phyloP scores from a whole-genome alignment of 2,888 invertebrate species.

The Heliconius cydno region DNA sequence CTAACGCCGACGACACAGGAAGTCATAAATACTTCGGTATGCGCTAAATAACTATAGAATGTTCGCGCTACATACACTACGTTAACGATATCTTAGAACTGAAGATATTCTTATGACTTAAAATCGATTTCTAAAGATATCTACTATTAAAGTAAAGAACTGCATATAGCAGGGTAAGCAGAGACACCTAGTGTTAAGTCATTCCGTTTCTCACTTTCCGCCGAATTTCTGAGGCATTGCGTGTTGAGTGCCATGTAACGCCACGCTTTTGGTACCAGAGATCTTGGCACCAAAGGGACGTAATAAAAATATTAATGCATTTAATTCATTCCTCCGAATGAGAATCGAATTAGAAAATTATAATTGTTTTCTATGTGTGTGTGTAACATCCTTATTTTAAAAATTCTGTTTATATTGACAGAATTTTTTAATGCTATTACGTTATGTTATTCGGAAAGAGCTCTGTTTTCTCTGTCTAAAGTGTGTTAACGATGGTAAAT shows the following conservation, averaged over 20 bases:
- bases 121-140: background rate
- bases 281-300: no score
- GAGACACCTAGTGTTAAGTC: no score
- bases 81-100: constrained; percentile 12
- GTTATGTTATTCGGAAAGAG: background rate
- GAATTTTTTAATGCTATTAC: background rate
- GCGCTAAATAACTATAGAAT: constrained; percentile 51
- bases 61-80: constrained; percentile 46
- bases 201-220: no score
- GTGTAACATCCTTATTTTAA: background rate
- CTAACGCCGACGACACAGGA: constrained; percentile 66
- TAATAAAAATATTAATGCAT: no score
- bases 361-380: no score
- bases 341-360: no score
- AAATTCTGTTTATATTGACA: background rate
- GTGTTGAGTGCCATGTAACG: no score
- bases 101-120: background rate
- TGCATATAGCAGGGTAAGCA: no score
- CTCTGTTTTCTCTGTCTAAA: background rate
- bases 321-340: no score
- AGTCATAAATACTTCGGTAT: constrained; percentile 65
- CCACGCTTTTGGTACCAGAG: no score
- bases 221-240: no score
- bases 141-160: background rate
- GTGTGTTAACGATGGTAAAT: background rate